Conservation (phyloP, 2,113 vertebrate species). For the Paralichthys olivaceus region DNA sequence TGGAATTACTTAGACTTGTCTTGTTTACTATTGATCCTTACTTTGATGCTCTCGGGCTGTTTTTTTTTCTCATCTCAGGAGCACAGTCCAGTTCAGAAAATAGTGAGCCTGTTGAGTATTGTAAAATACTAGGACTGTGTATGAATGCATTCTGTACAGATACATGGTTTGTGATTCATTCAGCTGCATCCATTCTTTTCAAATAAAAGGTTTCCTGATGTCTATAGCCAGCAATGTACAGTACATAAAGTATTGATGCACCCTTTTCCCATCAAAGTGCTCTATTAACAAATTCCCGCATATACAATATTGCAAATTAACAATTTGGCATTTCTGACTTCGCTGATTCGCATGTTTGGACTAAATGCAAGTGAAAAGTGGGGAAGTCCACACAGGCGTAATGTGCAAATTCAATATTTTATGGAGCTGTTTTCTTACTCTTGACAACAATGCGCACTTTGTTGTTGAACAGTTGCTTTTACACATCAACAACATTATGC, state of each 20-base stretch:
- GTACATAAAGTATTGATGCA: not conserved
- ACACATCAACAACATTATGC: slow-evolving; percentile 14
- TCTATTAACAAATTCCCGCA: not conserved
- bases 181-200: not conserved
- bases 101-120: not conserved
- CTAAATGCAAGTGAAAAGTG: not conserved
- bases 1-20: slow-evolving; percentile 25
- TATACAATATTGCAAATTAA: not conserved
- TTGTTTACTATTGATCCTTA: slow-evolving; percentile 33
- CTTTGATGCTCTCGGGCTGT: not conserved
- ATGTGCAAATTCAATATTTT: slow-evolving; percentile 7
- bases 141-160: not conserved
- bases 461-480: slow-evolving; percentile 9
- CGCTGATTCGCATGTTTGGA: not conserved
- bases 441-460: not conserved
- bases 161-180: not conserved
- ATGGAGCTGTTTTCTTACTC: not conserved
- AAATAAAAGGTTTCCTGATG: not conserved
- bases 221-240: not conserved
- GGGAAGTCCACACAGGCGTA: not conserved
- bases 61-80: not conserved
- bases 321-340: not conserved
- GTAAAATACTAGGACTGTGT: not conserved
- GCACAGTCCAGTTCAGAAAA: not conserved
- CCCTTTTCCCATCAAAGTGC: not conserved